Base-by-base conservation (phyloP, 64 coral and sea anemone genomes). In the Hydrozoanthus tunicans region DNA sequence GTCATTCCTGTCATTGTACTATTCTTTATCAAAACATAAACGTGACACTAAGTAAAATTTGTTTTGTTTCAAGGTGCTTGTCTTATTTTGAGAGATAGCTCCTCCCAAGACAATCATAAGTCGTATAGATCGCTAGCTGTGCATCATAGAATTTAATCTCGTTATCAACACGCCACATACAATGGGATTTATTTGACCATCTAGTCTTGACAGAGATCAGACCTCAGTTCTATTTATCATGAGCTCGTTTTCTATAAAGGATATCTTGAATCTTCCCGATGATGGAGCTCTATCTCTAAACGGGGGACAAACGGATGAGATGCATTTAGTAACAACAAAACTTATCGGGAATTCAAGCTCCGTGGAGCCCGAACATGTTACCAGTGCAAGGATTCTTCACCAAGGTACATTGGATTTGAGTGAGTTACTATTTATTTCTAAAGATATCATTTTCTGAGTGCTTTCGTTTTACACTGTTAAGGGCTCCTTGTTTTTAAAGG, bases 41-140 rank as follows among this genome's bases (percentile, higher is more conserved):
- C 13, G n/a, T 73, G 84, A 88, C 84, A 88, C 69, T 74, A 74
- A 88, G 69, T 88, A 60, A 75, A 88, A 88, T 88, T 88, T 88
- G 69, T 88, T 88, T 88, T 75, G 84, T 88, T 88, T 88, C 84
- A 25, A 88, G 56, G 20, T 57, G 68, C 69, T 74, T 88, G 84
- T 74, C 70, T 74, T 23, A 13, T 88, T 70, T 88, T 88, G 6
- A 88, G 68, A 88, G 84, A n/a, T 75, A 17, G 84, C 84, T 88
- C 84, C 84, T 88, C 84, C 84, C 84, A 70, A 54, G 57, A 54
- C 84, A 73, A 53, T 88, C 84, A 57, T 26, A 88, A 13, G 54
- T 43, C 68, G 53, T 76, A 53, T 43, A 43, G 32, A 76, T 8
- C 14, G 17, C 51, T 8, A 74, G 69, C 55, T 69, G 10, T 15